phyloP scores from a whole-genome alignment of 2,888 invertebrate genomes.

The Spialia ferax region DNA sequence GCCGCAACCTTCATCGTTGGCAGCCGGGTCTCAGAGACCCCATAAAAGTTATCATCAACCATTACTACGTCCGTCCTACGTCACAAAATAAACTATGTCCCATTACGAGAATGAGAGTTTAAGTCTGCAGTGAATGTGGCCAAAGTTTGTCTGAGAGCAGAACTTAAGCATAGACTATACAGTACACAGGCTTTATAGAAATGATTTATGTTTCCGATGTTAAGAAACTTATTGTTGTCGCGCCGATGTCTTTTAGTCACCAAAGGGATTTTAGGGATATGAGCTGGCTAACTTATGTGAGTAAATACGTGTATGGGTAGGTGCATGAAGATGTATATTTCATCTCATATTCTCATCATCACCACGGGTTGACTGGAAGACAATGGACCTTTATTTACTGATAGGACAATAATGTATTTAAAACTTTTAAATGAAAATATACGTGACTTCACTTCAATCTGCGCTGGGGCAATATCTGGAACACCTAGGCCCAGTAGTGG shows the following conservation, averaged over 20 bases:
- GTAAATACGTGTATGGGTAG: too few species aligned
- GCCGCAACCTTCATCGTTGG: neutral
- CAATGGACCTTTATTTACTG: too few species aligned
- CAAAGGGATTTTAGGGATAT: too few species aligned
- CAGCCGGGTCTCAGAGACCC: constrained; percentile 1
- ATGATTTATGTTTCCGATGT: neutral
- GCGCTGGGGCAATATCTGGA: too few species aligned
- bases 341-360: too few species aligned
- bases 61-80: constrained; percentile 59
- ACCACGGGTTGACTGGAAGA: too few species aligned
- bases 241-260: neutral
- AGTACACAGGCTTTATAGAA: constrained; percentile 1
- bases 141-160: constrained; percentile 61
- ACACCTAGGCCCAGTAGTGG: too few species aligned
- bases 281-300: too few species aligned
- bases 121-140: constrained; percentile 76
- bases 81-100: constrained; percentile 73
- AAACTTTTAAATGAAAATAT: too few species aligned
- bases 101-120: constrained; percentile 79
- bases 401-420: too few species aligned
- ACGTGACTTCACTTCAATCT: too few species aligned
- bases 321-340: too few species aligned
- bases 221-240: neutral
- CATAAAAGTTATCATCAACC: constrained; percentile 63
- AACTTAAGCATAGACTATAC: constrained; percentile 51